phyloP scores from a whole-genome alignment of 2,888 invertebrate species.

The Drosophila neonasuta region DNA sequence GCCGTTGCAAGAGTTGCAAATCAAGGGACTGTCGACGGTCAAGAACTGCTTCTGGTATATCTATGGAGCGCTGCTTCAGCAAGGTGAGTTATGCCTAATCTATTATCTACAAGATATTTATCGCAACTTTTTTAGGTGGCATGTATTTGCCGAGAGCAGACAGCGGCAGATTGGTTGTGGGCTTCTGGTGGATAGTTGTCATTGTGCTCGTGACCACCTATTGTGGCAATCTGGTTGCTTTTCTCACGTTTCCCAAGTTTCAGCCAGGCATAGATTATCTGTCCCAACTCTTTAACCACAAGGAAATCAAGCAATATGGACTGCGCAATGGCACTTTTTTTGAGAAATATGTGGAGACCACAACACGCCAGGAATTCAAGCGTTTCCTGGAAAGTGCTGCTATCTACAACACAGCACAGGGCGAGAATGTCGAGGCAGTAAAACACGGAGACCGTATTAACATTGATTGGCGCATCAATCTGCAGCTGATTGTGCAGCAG shows the following conservation, averaged over 20 bases:
- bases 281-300: constrained; percentile 82
- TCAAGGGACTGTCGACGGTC: constrained; percentile 82
- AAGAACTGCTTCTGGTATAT: constrained; percentile 86
- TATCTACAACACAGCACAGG: constrained; percentile 82
- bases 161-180: constrained; percentile 92
- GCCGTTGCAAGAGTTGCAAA: constrained; percentile 82
- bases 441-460: constrained; percentile 87
- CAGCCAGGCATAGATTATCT: constrained; percentile 80
- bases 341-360: constrained; percentile 84
- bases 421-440: constrained; percentile 84
- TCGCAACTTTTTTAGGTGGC: constrained; percentile 85
- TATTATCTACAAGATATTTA: no score
- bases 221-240: constrained; percentile 95
- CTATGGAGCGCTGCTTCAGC: constrained; percentile 94
- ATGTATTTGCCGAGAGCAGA: constrained; percentile 93
- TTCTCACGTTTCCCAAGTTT: constrained; percentile 92
- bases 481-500: constrained; percentile 88
- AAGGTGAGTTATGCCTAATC: constrained; percentile 85
- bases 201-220: constrained; percentile 94
- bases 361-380: constrained; percentile 76
- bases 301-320: constrained; percentile 88
- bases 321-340: constrained; percentile 89
- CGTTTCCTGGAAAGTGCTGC: constrained; percentile 85
- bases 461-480: constrained; percentile 91
- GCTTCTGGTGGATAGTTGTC: constrained; percentile 96